Conservation (phyloP, 2,888 invertebrate genomes). For the Conops quadrifasciatus region DNA sequence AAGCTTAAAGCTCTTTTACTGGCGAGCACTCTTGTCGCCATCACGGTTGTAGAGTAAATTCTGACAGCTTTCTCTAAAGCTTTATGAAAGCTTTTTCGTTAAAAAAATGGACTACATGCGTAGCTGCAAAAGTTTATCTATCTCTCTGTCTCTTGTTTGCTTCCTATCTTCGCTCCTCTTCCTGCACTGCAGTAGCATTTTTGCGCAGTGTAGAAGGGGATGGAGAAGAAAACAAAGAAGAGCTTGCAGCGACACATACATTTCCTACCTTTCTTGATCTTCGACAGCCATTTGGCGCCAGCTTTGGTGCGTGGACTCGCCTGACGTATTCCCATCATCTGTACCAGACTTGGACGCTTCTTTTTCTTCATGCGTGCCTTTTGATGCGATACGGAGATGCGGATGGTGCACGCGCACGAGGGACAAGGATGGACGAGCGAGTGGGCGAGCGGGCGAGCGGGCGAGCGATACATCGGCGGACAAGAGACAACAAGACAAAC, state of each 20-base stretch:
- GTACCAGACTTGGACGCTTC: slow-evolving; percentile 84
- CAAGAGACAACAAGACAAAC: slow-evolving; percentile 48
- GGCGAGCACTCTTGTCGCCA: too few relatives aligned
- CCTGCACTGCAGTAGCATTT: background rate
- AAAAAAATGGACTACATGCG: background rate
- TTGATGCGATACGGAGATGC: slow-evolving; percentile 18
- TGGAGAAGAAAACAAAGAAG: background rate
- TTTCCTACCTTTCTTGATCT: slow-evolving; percentile 82
- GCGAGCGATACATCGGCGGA: slow-evolving; percentile 38
- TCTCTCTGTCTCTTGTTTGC: background rate
- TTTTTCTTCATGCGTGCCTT: slow-evolving; percentile 74
- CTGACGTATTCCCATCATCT: slow-evolving; percentile 80
- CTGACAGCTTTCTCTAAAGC: background rate
- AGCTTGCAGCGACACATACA: slow-evolving; percentile 65
- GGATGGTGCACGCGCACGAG: slow-evolving; percentile 38
- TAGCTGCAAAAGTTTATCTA: slow-evolving; percentile 21
- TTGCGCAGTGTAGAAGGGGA: background rate
- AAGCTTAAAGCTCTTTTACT: too few relatives aligned
- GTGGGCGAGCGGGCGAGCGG: slow-evolving; percentile 41
- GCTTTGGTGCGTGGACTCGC: slow-evolving; percentile 86
- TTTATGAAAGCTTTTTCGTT: slow-evolving; percentile 21
- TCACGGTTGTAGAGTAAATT: too few relatives aligned
- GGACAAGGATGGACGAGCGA: slow-evolving; percentile 33
- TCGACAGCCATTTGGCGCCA: slow-evolving; percentile 88
- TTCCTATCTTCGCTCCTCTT: background rate